Evolutionary conservation across 1,140 invertebrate genomes (phyloP), one percentile per base, ranked within the genome.

Genomic region (Hydropsyche tenuis): DNA sequence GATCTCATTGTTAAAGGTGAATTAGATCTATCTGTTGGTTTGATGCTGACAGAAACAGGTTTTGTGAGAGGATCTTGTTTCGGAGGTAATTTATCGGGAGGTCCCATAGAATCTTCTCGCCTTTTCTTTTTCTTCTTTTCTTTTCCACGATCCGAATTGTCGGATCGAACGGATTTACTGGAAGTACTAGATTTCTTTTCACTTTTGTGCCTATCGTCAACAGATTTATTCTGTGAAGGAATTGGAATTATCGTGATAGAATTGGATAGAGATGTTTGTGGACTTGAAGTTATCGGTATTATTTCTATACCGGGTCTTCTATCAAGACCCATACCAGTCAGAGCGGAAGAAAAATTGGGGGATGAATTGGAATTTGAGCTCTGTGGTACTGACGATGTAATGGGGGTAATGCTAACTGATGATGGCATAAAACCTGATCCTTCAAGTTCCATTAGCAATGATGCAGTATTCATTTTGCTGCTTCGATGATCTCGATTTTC

Each of bases 221-320:
- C 73, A 1, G 81, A 82, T 79, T 87, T 89, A 72, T 82, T 81
- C 79, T 83, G 87, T 74, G 88, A 86, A 0, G 88, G 86, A 12
- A 93, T 92, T 3, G 93, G 93, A 0, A 93, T 95, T 46, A 96
- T 95, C 0, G 94, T 95, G 18, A 95, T 93, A 1, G 92, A 93
- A 80, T 90, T 92, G 6, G 92, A 89, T 27, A 93, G 80, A 30
- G 87, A 85, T 1, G 90, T 85, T 12, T 88, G 87, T 0, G 89
- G 83, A 1, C 87, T 82, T 0, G 89, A 87, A 0, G 88, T 85
- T 63, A 93, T 90, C 0, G 92, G 92, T 79, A 94, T 93, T 22
- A 94, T 93, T 81, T 94, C 92, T 70, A 94, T 94, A 0, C 92
- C 92, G 0, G 91, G 90, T 37, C 92, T 83, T 60, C 90, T 84